Evolutionary conservation across 2,797 vertebrate genomes (phyloP).

Genomic region (Pseudochirops corinnae): DNA sequence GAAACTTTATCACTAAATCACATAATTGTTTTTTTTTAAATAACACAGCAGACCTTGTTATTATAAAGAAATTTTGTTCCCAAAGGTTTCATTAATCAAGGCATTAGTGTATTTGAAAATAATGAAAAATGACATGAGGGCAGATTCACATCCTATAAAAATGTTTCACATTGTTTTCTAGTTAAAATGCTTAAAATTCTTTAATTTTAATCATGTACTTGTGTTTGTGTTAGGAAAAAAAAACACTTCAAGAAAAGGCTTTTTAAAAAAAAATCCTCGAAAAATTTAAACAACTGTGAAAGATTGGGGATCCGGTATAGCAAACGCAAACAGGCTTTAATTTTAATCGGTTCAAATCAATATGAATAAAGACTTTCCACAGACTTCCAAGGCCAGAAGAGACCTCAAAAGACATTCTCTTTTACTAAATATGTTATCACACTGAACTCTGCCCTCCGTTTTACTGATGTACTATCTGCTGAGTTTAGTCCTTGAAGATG

Average conservation of each 20-base stretch:
- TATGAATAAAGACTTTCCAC: not conserved
- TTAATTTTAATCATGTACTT: not conserved
- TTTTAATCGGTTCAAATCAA: not conserved
- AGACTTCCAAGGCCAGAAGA: not conserved
- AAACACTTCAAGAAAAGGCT: not conserved
- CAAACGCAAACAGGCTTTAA: not conserved
- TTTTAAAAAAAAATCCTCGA: not conserved
- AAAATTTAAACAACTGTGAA: not conserved
- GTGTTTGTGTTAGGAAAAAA: not conserved
- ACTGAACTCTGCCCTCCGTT: not conserved
- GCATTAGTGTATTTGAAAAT: not conserved
- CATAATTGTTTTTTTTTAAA: not conserved
- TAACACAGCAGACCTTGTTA: not conserved
- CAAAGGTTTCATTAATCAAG: not conserved
- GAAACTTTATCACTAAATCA: conserved; percentile 6
- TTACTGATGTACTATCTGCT: not conserved
- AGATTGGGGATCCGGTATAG: not conserved
- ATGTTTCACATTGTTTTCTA: conserved; percentile 5
- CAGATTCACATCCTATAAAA: conserved; percentile 14
- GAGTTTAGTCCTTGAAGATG: not conserved
- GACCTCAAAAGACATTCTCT: not conserved
- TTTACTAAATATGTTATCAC: not conserved
- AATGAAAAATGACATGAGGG: not conserved
- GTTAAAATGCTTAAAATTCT: conserved; percentile 10
- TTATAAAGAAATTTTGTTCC: conserved; percentile 7